Conservation (phyloP, 1,140 invertebrate species). For the Maconellicoccus hirsutus region DNA sequence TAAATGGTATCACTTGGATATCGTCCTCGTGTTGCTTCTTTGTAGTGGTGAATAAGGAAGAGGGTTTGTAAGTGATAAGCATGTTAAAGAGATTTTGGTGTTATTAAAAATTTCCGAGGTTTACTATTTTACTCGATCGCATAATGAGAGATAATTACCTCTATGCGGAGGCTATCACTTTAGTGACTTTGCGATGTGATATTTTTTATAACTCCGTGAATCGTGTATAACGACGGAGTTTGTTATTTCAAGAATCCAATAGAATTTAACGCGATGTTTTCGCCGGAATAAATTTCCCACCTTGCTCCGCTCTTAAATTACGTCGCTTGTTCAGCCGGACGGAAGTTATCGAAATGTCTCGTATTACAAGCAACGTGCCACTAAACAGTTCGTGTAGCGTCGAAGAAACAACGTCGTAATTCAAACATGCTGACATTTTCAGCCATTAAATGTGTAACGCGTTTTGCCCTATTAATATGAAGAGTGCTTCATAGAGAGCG, state of each 20-base stretch:
- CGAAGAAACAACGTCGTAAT: constrained; percentile 2
- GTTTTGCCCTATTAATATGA: background rate
- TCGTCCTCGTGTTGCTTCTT: no score
- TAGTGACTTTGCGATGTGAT: no score
- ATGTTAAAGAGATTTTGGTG: no score
- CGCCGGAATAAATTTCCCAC: no score
- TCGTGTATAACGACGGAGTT: background rate
- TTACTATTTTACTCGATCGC: no score
- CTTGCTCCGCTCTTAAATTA: no score
- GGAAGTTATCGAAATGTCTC: background rate
- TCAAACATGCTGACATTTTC: background rate
- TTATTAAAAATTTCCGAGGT: no score
- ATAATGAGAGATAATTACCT: no score
- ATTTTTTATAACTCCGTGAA: no score
- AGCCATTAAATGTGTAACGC: background rate
- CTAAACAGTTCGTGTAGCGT: background rate
- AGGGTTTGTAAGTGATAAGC: no score
- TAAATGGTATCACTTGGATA: background rate
- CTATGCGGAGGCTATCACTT: no score
- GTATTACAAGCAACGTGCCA: background rate
- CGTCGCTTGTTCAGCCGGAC: background rate
- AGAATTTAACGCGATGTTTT: background rate
- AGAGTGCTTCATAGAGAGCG: background rate
- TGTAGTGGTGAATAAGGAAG: no score
- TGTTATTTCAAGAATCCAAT: constrained; percentile 5